A percentile compares a stretch with the other conserved stretches of the same genome.
Conservation (phyloP, 2,888 invertebrate genomes). For the Oscheius myriophilus region DNA sequence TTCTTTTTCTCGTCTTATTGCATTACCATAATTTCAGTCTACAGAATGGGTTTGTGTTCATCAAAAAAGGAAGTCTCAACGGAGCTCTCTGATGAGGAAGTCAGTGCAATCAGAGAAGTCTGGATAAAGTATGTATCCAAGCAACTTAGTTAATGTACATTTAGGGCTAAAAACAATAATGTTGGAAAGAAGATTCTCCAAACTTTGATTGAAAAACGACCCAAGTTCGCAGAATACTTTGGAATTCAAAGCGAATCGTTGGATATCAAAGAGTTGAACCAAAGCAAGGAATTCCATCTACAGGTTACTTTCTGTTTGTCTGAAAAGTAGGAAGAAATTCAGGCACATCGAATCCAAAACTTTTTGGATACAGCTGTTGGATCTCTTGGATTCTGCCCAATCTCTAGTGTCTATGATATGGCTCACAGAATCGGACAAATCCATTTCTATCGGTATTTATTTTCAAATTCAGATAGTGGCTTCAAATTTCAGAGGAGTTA, state of each 20-base stretch:
- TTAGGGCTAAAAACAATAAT: conserved; percentile 61
- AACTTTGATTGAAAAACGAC: conserved; percentile 61
- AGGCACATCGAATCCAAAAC: conserved; percentile 64
- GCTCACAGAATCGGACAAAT: conserved; percentile 64
- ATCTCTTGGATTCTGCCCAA: conserved; percentile 63
- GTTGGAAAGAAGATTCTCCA: conserved; percentile 63
- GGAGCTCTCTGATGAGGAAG: conserved; percentile 59
- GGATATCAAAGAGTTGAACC: conserved; percentile 52
- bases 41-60: conserved; percentile 28
- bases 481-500: conserved; percentile 53
- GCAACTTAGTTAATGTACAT: conserved; percentile 20
- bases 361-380: conserved; percentile 64
- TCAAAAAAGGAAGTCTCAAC: conserved; percentile 42
- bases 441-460: conserved; percentile 56
- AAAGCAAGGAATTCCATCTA: conserved; percentile 61
- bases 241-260: conserved; percentile 60
- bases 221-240: conserved; percentile 66
- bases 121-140: conserved; percentile 51
- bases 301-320: conserved; percentile 40
- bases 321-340: conserved; percentile 3
- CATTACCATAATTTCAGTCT: no score
- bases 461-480: not conserved
- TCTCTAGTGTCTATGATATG: conserved; percentile 63
- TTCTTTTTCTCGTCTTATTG: no score
- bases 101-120: conserved; percentile 58